A percentile compares a stretch with the other conserved stretches of the same genome.
phyloP scores from a whole-genome alignment of 2,888 invertebrate genomes.

The Drosophila demipolita region DNA sequence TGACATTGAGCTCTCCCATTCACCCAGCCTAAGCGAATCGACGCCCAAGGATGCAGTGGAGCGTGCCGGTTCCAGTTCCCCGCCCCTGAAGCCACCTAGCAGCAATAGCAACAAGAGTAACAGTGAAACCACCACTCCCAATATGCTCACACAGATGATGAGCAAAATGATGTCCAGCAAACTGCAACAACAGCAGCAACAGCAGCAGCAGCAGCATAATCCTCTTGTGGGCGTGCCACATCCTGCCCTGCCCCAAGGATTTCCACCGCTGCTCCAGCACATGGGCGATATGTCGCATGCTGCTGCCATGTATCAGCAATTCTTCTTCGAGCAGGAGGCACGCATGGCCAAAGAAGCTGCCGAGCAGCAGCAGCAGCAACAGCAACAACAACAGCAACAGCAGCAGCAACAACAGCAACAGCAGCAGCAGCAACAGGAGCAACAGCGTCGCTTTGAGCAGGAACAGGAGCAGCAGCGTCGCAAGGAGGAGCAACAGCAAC shows the following conservation, averaged over 20 bases:
- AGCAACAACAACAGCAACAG: constrained; percentile 86
- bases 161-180: constrained; percentile 89
- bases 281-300: constrained; percentile 87
- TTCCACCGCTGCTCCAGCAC: constrained; percentile 87
- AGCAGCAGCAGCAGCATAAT: constrained; percentile 84
- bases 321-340: constrained; percentile 92
- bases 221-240: constrained; percentile 85
- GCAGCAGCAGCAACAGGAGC: constrained; percentile 86
- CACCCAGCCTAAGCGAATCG: constrained; percentile 65
- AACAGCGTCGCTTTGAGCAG: constrained; percentile 86
- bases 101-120: constrained; percentile 58
- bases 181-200: constrained; percentile 86
- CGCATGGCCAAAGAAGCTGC: constrained; percentile 89
- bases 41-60: constrained; percentile 70
- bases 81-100: constrained; percentile 57
- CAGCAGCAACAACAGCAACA: constrained; percentile 86
- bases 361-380: constrained; percentile 87
- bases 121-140: constrained; percentile 82
- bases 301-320: constrained; percentile 91
- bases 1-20: constrained; percentile 78
- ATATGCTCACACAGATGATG: constrained; percentile 88
- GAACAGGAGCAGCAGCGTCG: constrained; percentile 86
- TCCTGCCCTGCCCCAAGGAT: constrained; percentile 87
- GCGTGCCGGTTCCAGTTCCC: constrained; percentile 73
- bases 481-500: constrained; percentile 84